Evolutionary conservation across 2,888 invertebrate species (phyloP).

Genomic region (Cephus pygmeus): DNA sequence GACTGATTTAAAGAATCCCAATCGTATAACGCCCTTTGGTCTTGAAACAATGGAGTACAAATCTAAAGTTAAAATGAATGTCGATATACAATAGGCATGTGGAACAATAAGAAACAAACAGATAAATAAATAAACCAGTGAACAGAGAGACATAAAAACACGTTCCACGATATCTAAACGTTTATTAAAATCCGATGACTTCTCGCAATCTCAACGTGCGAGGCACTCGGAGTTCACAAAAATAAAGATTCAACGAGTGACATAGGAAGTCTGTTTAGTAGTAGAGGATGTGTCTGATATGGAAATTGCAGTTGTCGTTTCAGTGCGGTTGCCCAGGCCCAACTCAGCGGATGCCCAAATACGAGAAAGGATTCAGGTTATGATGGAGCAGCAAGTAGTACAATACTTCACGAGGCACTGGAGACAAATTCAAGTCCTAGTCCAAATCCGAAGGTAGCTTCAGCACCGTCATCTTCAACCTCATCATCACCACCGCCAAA

Average conservation of each 20-base stretch:
- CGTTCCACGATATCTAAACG: neutral
- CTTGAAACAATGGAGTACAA: neutral
- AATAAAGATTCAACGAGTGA: neutral
- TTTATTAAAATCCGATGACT: neutral
- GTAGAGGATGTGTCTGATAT: conserved; percentile 26
- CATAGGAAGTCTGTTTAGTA: neutral
- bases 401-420: conserved; percentile 50
- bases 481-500: conserved; percentile 51
- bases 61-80: neutral
- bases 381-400: conserved; percentile 54
- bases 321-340: conserved; percentile 61
- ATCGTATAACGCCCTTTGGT: neutral
- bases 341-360: conserved; percentile 43
- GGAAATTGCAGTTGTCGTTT: conserved; percentile 48
- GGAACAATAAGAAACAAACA: neutral
- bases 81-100: neutral
- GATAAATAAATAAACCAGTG: neutral
- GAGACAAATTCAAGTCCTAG: conserved; percentile 60
- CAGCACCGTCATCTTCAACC: conserved; percentile 61
- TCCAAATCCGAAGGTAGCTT: conserved; percentile 55
- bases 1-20: neutral
- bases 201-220: neutral
- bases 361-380: conserved; percentile 57
- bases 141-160: neutral
- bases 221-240: neutral